Base-by-base conservation (phyloP, 2,888 invertebrate genomes). In the Candidula unifasciata region DNA sequence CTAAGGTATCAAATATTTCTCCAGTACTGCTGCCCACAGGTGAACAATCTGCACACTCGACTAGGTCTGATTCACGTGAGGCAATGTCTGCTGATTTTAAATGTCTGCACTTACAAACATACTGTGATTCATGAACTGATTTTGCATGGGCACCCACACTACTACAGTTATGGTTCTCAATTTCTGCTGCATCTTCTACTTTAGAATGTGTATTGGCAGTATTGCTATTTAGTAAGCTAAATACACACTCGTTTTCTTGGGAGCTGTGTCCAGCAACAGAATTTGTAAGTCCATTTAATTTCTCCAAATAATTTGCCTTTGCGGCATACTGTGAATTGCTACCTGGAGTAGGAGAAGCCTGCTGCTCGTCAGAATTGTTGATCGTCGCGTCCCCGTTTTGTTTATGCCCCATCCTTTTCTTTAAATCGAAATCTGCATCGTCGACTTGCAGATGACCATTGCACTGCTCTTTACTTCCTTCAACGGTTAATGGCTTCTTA, bases 381-480 rank as follows among this genome's bases (percentile, higher is more conserved):
- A 10, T 13, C 6, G 44, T 44, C n/a, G 64, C 35, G 8, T 78
- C 60, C n/a, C 10, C n/a, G 3, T 60, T 13, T 5, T 37, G 30
- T 54, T 54, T 78, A 27, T 60, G 60, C 35, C 0, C 35, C 6
- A 18, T 24, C 24, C 18, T 78, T 1, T 33, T 54, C 8, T n/a
- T 35, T 35, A 64, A 78, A n/a, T 21, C 78, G 35, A 16, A 24
- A 33, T 78, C 64, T 6, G 35, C 27, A 0, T 60, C 64, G 3
- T 60, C 64, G 18, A 54, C 60, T 18, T 78, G 78, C 78, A 78
- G n/a, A 64, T n/a, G 16, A 13, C 78, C 78, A 64, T 78, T 78
- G 18, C 64, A 64, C 37, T 35, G 78, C n/a, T 64, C 74, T 30
- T 6, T 74, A 74, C 54, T 54, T 74, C 21, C 74, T 54, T 54